Percentiles rank a stretch among this genome's conserved stretches.
Evolutionary conservation across 2,113 vertebrate species (phyloP).

Genomic region (Peromyscus polionotus): DNA sequence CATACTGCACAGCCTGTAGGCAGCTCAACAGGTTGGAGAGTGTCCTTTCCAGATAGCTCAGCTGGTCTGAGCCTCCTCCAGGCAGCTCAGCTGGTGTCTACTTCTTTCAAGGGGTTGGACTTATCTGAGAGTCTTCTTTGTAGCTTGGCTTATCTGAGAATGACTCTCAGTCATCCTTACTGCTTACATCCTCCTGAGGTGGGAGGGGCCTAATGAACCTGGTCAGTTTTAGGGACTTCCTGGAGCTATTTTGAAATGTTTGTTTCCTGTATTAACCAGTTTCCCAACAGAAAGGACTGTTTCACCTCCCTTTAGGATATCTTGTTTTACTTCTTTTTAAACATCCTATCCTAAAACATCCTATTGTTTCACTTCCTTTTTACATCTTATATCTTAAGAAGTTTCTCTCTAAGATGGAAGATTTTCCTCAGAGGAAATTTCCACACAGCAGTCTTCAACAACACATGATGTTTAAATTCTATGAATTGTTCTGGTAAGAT

Average conservation of each 20-base stretch:
- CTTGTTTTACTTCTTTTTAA: neutral
- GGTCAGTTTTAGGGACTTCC: neutral
- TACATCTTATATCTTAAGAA: neutral
- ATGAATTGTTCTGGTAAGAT: neutral
- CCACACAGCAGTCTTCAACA: neutral
- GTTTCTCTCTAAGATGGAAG: neutral
- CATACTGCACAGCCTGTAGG: neutral
- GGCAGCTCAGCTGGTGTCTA: neutral
- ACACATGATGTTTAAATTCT: neutral
- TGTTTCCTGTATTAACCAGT: neutral
- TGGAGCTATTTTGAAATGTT: neutral
- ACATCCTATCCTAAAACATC: neutral
- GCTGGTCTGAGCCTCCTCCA: neutral
- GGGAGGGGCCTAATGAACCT: neutral
- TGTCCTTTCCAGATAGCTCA: neutral
- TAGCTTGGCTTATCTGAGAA: neutral
- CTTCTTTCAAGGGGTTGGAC: neutral
- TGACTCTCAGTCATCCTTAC: neutral
- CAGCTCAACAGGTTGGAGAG: neutral
- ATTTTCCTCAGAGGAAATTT: neutral
- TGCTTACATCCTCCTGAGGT: neutral
- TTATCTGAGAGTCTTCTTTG: neutral
- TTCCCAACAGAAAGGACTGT: neutral
- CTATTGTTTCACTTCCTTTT: neutral
- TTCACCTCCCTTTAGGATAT: neutral